These are phyloP conservation scores for Nomada ferruginata DNA, from an alignment of 2,888 invertebrate species.

Conservation along the genomic window DNA sequence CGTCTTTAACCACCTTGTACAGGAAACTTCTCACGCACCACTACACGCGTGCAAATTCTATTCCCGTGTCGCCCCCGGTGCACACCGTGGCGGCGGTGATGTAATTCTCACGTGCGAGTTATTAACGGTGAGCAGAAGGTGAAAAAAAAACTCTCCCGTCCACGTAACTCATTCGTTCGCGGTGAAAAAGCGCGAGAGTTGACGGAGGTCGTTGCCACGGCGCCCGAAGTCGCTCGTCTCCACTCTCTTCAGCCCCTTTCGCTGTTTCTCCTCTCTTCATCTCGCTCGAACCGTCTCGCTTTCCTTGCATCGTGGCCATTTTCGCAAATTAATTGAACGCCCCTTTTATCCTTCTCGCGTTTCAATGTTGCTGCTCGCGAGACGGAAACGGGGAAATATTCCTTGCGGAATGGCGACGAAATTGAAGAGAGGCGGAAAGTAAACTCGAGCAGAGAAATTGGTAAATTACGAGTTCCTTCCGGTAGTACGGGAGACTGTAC, in stretches of 20 bases:
- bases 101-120: slow-evolving; percentile 49
- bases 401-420: background rate
- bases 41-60: background rate
- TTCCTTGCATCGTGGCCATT: slow-evolving; percentile 6
- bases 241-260: slow-evolving; percentile 41
- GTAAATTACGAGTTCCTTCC: background rate
- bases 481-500: background rate
- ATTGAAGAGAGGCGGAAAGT: slow-evolving; percentile 1
- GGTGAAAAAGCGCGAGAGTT: slow-evolving; percentile 55
- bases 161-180: slow-evolving; percentile 39
- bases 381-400: slow-evolving; percentile 1
- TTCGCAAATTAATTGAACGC: slow-evolving; percentile 42
- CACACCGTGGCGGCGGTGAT: slow-evolving; percentile 14
- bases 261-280: slow-evolving; percentile 25
- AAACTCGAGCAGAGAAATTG: background rate
- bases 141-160: slow-evolving; percentile 38
- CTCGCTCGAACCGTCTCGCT: slow-evolving; percentile 7
- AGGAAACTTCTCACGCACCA: background rate
- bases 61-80: background rate
- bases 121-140: slow-evolving; percentile 41
- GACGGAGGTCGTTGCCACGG: slow-evolving; percentile 56
- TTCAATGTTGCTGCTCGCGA: slow-evolving; percentile 20
- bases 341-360: background rate
- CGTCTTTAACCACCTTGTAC: background rate
- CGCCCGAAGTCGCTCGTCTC: slow-evolving; percentile 13